Conservation (phyloP, 2,888 invertebrate genomes). For the Dryocosmus kuriphilus region DNA sequence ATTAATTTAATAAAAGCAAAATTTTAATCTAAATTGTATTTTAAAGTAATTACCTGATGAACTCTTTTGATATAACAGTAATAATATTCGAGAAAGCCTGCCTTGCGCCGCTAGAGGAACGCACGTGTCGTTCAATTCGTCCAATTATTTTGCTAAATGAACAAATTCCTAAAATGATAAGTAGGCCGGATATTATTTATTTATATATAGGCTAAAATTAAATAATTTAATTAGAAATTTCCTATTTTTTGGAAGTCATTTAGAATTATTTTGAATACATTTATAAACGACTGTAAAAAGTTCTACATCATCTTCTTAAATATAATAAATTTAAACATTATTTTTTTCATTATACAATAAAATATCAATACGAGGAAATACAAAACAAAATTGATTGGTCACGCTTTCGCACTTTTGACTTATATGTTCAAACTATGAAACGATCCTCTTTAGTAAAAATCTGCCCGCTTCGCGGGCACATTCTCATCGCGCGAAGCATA, state of each 20-base stretch:
- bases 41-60: too few species aligned
- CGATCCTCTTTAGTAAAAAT: neutral
- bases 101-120: conserved; percentile 1
- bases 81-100: neutral
- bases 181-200: neutral
- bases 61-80: neutral
- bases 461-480: too few species aligned
- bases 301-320: neutral
- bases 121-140: neutral
- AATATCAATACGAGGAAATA: neutral
- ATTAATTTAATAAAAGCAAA: too few species aligned
- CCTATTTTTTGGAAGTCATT: too few species aligned
- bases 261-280: neutral
- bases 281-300: too few species aligned
- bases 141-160: neutral
- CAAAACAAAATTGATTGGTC: neutral
- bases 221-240: neutral
- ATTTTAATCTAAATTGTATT: too few species aligned
- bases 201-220: neutral
- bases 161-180: neutral
- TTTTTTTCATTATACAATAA: neutral
- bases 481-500: too few species aligned
- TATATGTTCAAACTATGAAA: neutral
- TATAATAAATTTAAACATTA: neutral
- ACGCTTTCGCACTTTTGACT: neutral